Base-by-base conservation (phyloP, 1,140 invertebrate species). In the Polypedilum vanderplanki region DNA sequence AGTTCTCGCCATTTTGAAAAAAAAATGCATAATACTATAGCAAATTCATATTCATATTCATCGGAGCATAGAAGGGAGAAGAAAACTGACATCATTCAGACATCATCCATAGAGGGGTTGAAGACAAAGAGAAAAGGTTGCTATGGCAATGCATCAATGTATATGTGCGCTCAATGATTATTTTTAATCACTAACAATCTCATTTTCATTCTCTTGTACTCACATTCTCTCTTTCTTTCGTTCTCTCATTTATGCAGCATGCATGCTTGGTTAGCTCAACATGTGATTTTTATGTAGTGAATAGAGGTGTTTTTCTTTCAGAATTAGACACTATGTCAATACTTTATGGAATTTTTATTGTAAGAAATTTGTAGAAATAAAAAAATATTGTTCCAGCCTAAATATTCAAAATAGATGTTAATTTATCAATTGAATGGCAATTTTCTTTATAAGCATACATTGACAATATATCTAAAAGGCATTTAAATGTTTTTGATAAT, bases 1-100 rank as follows among this genome's bases (percentile, higher is more conserved):
- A 46, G 8, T n/a, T 57, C 24, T 22, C 65, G 65, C 65, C 65
- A 70, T 70, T 70, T 70, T 70, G 65, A 18, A 70, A 20, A 67
- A 20, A 18, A n/a, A 70, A 17, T 20, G 65, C 46, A 57, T 57
- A n/a, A 8, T n/a, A n/a, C n/a, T n/a, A n/a, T n/a, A n/a, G n/a
- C n/a, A n/a, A 33, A 33, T 33, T 33, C 24, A 33, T 33, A 33
- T 33, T 33, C 24, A 33, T 33, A 33, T 33, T 33, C 24, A 33
- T 33, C 5, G 5, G 24, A 33, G 24, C 24, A 33, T 33, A 33
- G 24, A 33, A 17, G 46, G 46, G 46, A 17, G n/a, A 57, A 15
- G 46, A 57, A 57, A 15, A 15, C 10, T 57, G 10, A 12, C n/a
- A 7, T 12, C n/a, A 7, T 17, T 17, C n/a, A 15, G 46, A 17